Conservation (phyloP, 53 echinoderm and acorn worm genomes). For the Luidia sarsii region DNA sequence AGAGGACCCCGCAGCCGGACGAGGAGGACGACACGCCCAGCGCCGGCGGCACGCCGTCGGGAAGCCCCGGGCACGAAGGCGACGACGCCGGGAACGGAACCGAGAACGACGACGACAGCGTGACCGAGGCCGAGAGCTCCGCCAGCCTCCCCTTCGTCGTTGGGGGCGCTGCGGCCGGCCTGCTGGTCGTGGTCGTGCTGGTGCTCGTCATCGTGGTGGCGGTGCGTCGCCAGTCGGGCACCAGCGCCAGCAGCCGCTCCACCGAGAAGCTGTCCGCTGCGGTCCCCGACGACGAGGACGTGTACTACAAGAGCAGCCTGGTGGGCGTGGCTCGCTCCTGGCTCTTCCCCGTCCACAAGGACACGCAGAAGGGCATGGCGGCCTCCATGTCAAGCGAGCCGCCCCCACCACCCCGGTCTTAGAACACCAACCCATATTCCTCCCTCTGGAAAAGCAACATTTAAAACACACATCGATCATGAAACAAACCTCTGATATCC, state of each 20-base stretch:
- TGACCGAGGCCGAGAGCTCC: background rate
- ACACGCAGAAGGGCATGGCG: conserved; percentile 64
- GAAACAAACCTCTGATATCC: too few species aligned
- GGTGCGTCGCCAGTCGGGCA: background rate
- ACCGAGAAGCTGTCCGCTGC: conserved; percentile 20
- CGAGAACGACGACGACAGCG: background rate
- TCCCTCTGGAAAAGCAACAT: too few species aligned
- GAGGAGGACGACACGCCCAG: background rate
- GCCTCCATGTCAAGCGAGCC: conserved; percentile 21
- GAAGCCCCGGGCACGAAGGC: background rate
- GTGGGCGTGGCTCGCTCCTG: conserved; percentile 78
- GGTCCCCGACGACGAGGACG: conserved; percentile 53
- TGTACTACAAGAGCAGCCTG: conserved; percentile 69
- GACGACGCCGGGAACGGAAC: background rate
- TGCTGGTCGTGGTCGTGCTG: conserved; percentile 28
- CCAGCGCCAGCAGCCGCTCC: background rate
- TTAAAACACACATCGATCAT: too few species aligned
- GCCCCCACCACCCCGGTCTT: too few species aligned
- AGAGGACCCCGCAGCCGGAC: background rate
- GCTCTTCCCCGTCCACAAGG: conserved; percentile 80
- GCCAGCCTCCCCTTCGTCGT: conserved; percentile 15
- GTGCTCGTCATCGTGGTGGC: conserved; percentile 44
- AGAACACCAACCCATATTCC: too few species aligned
- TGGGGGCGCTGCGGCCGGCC: conserved; percentile 33
- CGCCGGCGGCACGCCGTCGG: too few species aligned